Conservation (phyloP, 2,113 vertebrate species). For the Pseudopodoces humilis region DNA sequence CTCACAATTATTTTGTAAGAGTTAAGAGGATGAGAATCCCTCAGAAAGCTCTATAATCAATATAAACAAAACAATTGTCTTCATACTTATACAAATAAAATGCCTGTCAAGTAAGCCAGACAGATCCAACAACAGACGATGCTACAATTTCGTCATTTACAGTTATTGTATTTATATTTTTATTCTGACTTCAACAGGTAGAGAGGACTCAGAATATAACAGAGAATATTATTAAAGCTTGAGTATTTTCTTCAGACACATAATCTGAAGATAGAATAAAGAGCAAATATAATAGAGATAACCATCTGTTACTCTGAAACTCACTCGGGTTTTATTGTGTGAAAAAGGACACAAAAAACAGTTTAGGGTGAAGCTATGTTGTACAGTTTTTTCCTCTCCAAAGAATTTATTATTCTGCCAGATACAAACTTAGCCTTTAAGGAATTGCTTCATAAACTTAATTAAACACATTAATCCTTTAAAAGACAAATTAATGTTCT, state of each 20-base stretch:
- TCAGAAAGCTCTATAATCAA: not conserved
- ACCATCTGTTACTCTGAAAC: not conserved
- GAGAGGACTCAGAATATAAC: not conserved
- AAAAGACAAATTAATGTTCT: slow-evolving; percentile 57
- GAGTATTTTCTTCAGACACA: not conserved
- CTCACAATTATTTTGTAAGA: not conserved
- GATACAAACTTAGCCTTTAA: slow-evolving; percentile 19
- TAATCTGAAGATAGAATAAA: not conserved
- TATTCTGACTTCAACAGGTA: not conserved
- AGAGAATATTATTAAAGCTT: not conserved
- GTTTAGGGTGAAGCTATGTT: not conserved
- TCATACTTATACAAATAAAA: not conserved
- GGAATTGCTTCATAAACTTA: slow-evolving; percentile 58
- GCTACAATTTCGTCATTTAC: not conserved
- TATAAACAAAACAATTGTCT: not conserved
- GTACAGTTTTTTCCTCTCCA: not conserved
- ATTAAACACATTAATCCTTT: slow-evolving; percentile 69
- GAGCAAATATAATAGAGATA: not conserved
- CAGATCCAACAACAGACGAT: not conserved
- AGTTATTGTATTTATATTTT: not conserved
- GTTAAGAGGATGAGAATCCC: not conserved
- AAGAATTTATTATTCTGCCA: slow-evolving; percentile 46
- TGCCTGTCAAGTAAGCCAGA: not conserved
- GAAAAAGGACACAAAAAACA: not conserved
- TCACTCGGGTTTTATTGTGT: not conserved